Base-by-base conservation (phyloP, 2,888 invertebrate genomes). In the Agrochola macilenta region DNA sequence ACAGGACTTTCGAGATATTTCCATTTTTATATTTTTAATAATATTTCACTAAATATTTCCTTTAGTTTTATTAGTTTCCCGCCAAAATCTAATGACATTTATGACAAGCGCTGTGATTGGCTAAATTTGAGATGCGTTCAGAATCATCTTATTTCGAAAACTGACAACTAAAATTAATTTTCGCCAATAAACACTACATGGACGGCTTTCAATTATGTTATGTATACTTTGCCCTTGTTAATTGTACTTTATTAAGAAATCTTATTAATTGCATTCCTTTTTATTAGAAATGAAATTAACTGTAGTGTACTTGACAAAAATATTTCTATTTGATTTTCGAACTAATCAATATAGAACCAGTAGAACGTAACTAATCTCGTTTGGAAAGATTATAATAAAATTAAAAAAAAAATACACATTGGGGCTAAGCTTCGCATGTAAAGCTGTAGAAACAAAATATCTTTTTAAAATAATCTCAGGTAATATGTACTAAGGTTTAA, bases 171-270 rank as follows among this genome's bases (percentile, higher is more conserved):
- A 84, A 75, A 76, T 61, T 80, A 84, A 84, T 87, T 87, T 90
- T 90, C 60, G 93, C 93, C 92, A 93, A 93, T 89, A 93, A 93
- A 93, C 91, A 92, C 93, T 95, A 94, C 91, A 85, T 95, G 96
- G 96, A 96, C 96, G 96, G 95, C 92, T 94, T 88, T 86, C 89
- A 92, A 89, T 92, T 92, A 89, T 92, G 90, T 92, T 90, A 89
- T 91, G 94, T 95, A 95, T 94, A 95, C 93, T 89, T 92, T 92
- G 92, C 89, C 89, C 87, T 92, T 92, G 88, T 90, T 83, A 85
- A 83, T 65, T 76, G 78, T 84, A 74, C 65, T 71, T 68, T 74
- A 72, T 61, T 61, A 64, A 74, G 65, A 83, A 76, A 78, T 79
- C 20, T 66, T 46, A 80, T 72, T 85, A 78, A 73, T 81, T 75